These are phyloP conservation scores for Drosophila kanapiae DNA, from an alignment of 1,140 invertebrate genomes.

Conservation along the genomic window DNA sequence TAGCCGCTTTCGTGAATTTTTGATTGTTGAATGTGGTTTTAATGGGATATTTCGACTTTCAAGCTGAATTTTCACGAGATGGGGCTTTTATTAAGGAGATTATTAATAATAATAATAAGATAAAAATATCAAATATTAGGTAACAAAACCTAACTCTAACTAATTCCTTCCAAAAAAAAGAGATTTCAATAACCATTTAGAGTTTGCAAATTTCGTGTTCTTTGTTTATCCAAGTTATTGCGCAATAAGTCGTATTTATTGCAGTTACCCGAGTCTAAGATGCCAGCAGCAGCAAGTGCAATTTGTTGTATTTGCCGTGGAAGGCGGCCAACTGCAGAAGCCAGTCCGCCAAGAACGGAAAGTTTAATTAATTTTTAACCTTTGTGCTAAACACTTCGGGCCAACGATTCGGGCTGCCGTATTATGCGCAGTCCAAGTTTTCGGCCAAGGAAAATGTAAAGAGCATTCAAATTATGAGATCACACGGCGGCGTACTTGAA, in stretches of 20 bases:
- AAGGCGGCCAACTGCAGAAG: slow-evolving; percentile 38
- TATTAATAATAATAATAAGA: too few species aligned
- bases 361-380: slow-evolving; percentile 80
- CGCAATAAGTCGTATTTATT: slow-evolving; percentile 44
- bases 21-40: neutral
- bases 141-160: neutral
- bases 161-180: neutral
- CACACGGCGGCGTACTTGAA: slow-evolving; percentile 61
- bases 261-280: slow-evolving; percentile 32
- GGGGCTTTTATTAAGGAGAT: too few species aligned
- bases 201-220: neutral
- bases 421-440: slow-evolving; percentile 35
- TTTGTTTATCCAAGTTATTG: slow-evolving; percentile 29
- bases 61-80: too few species aligned
- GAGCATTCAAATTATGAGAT: slow-evolving; percentile 48
- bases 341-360: slow-evolving; percentile 36
- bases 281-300: slow-evolving; percentile 25
- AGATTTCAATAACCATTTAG: neutral
- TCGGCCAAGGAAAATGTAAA: slow-evolving; percentile 25
- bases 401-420: slow-evolving; percentile 14
- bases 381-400: slow-evolving; percentile 61
- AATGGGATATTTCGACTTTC: neutral
- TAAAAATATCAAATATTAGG: too few species aligned
- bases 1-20: neutral
- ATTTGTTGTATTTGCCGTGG: slow-evolving; percentile 33